Percentiles rank a stretch among this genome's conserved stretches.
Conservation (phyloP, 2,113 vertebrate species). For the Plecotus auritus region DNA sequence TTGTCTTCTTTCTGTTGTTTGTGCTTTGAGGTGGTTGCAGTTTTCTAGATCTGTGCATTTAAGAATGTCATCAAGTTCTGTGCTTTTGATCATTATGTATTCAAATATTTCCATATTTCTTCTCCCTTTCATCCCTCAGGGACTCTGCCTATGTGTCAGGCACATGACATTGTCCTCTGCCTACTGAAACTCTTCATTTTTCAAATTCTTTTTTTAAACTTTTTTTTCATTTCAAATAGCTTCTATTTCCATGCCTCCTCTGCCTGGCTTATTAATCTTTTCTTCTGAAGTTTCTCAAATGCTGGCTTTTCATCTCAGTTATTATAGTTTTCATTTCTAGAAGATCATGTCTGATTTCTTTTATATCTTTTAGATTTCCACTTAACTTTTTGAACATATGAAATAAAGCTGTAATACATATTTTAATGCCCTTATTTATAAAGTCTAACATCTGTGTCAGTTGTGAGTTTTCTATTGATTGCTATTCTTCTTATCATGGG, state of each 20-base stretch:
- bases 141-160: not conserved
- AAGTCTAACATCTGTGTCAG: not conserved
- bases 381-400: not conserved
- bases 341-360: not conserved
- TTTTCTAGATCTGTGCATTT: not conserved
- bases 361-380: not conserved
- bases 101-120: not conserved
- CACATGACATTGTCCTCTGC: not conserved
- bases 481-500: not conserved
- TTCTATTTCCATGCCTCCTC: not conserved
- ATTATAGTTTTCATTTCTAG: not conserved
- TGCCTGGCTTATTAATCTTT: not conserved
- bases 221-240: not conserved
- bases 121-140: not conserved
- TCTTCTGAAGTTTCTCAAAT: not conserved
- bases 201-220: not conserved
- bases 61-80: not conserved
- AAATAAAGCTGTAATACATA: not conserved
- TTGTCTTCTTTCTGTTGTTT: not conserved
- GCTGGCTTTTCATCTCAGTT: not conserved
- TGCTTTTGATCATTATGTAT: not conserved
- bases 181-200: not conserved
- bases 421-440: not conserved
- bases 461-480: not conserved
- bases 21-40: not conserved